Evolutionary conservation across 2,888 invertebrate species (phyloP).

Genomic region (Plebejus anna): DNA sequence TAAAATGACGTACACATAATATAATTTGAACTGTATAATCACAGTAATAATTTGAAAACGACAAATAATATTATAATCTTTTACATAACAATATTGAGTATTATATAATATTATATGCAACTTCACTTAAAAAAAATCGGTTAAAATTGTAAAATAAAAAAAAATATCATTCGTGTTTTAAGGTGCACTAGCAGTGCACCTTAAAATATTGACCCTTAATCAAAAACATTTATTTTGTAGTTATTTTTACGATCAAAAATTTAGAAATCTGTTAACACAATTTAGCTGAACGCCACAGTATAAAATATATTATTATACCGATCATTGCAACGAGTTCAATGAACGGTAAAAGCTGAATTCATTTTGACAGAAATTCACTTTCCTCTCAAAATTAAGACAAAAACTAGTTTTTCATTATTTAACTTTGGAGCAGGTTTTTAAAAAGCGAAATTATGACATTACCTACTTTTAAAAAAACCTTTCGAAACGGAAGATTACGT

Average conservation of each 20-base stretch:
- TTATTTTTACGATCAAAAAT: neutral
- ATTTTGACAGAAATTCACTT: constrained; percentile 4
- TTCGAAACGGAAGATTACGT: constrained; percentile 8
- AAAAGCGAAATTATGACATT: neutral
- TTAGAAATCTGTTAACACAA: neutral
- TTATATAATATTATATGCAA: neutral
- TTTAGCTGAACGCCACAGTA: neutral
- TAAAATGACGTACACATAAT: neutral
- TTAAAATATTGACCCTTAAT: neutral
- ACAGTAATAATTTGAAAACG: neutral
- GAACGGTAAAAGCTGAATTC: constrained; percentile 2
- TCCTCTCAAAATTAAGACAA: neutral
- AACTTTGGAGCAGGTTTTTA: neutral
- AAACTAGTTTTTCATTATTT: neutral
- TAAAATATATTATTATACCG: neutral
- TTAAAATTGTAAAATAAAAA: neutral
- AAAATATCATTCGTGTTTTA: neutral
- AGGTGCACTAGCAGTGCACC: neutral
- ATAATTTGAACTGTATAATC: neutral
- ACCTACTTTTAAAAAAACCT: constrained; percentile 4
- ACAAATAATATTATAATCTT: neutral
- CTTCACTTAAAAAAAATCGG: neutral
- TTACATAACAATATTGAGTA: neutral
- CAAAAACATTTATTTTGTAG: neutral
- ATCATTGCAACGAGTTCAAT: constrained; percentile 10